Evolutionary conservation across 2,113 vertebrate species (phyloP).

Genomic region (Eptesicus fuscus): DNA sequence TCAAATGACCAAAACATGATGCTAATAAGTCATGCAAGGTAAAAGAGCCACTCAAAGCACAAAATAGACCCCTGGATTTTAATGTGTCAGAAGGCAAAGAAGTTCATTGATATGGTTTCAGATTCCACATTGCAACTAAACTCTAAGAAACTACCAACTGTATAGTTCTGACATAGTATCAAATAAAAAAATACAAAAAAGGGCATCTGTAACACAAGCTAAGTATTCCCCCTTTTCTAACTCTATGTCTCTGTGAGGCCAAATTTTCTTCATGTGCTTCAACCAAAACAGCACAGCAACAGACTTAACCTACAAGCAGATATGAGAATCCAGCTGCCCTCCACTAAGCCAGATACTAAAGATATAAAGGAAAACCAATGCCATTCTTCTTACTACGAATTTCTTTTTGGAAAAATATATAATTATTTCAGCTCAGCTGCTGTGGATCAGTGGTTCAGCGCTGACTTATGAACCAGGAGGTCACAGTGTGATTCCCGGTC

Average conservation of each 20-base stretch:
- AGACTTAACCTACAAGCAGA: not conserved
- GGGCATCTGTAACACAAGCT: not conserved
- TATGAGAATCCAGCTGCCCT: not conserved
- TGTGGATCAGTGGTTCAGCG: too few relatives aligned
- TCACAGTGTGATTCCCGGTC: too few relatives aligned
- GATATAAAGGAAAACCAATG: not conserved
- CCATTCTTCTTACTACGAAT: not conserved
- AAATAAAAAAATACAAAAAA: not conserved
- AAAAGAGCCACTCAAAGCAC: not conserved
- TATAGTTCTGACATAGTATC: not conserved
- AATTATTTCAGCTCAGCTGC: not conserved
- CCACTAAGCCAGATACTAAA: not conserved
- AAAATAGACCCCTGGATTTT: not conserved
- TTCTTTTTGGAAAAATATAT: not conserved
- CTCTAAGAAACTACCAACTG: not conserved
- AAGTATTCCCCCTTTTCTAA: not conserved
- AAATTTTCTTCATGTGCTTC: not conserved
- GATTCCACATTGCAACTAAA: not conserved
- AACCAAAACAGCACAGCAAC: not conserved
- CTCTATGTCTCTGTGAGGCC: not conserved
- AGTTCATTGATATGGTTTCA: not conserved
- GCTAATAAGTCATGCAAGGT: not conserved
- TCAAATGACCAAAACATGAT: not conserved
- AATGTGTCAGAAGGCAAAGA: not conserved
- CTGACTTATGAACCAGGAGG: too few relatives aligned